A percentile compares a stretch with the other conserved stretches of the same genome.
Conservation (phyloP, 64 coral and sea anemone species). For the Montipora foliosa region DNA sequence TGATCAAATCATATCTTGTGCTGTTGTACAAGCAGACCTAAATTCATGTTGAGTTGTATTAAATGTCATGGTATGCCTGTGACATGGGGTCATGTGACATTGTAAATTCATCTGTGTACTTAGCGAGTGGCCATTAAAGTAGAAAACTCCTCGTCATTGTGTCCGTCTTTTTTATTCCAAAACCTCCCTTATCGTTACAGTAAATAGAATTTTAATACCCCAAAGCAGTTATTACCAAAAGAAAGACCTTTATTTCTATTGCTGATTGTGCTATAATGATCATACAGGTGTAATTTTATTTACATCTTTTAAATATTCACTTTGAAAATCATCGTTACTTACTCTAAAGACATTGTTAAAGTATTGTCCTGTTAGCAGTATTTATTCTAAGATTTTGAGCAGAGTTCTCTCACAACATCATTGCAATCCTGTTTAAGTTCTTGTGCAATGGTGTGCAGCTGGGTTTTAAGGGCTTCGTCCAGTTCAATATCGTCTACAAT, state of each 20-base stretch:
- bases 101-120: no score
- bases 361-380: no score
- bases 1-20: no score
- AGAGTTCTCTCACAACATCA: slow-evolving; percentile 45
- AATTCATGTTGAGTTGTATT: no score
- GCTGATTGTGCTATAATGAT: neutral
- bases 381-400: neutral
- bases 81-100: no score
- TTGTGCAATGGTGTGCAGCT: slow-evolving; percentile 71
- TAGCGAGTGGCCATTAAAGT: no score
- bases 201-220: no score
- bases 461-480: slow-evolving; percentile 63
- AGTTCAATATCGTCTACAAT: slow-evolving; percentile 82
- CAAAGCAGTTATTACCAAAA: neutral
- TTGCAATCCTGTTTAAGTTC: slow-evolving; percentile 68
- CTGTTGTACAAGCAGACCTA: no score
- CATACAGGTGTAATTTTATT: neutral
- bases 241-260: neutral
- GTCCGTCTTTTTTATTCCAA: no score
- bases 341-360: neutral
- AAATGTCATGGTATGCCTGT: no score
- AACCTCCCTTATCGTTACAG: no score
- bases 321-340: neutral
- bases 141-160: no score
- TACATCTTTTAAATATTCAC: neutral